Evolutionary conservation across 2,888 invertebrate species (phyloP).

Genomic region (Mylabris sibirica): DNA sequence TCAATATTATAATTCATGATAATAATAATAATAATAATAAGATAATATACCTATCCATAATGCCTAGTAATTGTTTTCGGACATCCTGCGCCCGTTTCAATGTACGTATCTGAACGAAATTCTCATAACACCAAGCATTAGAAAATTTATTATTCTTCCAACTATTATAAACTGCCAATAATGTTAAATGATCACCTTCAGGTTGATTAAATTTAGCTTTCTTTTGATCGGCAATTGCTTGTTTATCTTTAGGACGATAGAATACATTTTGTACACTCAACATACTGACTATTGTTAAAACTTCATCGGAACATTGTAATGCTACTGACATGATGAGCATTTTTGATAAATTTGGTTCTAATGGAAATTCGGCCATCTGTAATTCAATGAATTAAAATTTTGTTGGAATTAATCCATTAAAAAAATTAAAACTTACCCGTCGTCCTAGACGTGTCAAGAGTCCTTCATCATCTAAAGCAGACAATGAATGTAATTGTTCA

Average conservation of each 20-base stretch:
- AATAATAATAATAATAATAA: conserved; percentile 15
- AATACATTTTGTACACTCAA: conserved; percentile 99
- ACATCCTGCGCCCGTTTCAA: conserved; percentile 98
- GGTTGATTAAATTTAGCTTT: conserved; percentile 99
- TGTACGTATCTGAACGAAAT: conserved; percentile 97
- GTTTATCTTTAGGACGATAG: conserved; percentile 93
- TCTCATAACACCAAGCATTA: conserved; percentile 99
- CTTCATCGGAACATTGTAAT: conserved; percentile 96
- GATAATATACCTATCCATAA: conserved; percentile 84
- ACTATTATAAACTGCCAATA: conserved; percentile 98
- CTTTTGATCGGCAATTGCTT: conserved; percentile 96
- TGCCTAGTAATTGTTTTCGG: conserved; percentile 94
- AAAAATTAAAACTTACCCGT: conserved; percentile 64
- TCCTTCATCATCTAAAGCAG: conserved; percentile 95
- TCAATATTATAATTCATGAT: conserved; percentile 1
- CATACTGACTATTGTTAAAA: conserved; percentile 98
- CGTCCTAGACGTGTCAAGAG: conserved; percentile 81
- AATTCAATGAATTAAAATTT: conserved; percentile 37
- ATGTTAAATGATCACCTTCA: conserved; percentile 97
- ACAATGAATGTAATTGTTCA: conserved; percentile 95
- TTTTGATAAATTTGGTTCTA: conserved; percentile 98
- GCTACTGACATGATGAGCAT: conserved; percentile 99
- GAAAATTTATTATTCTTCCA: conserved; percentile 99
- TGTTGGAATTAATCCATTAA: no score
- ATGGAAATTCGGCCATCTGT: conserved; percentile 99